Percentiles rank a stretch among this genome's conserved stretches.
phyloP scores from a whole-genome alignment of 1,140 invertebrate species.

The Nymphalis io region DNA sequence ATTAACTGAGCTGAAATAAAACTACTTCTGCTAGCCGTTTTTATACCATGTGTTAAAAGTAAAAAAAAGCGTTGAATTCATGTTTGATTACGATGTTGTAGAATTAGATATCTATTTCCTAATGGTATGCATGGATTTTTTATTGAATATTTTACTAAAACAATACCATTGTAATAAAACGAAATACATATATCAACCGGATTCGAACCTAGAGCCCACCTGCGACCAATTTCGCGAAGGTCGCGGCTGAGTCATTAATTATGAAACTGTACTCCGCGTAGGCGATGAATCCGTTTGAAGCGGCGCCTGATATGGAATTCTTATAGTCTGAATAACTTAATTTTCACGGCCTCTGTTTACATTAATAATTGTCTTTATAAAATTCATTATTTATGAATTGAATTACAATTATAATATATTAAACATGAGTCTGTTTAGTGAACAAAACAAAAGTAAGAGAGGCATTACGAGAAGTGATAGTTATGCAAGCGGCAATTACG shows the following conservation, averaged over 20 bases:
- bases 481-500: constrained; percentile 8
- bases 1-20: neutral
- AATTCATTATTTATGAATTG: too few species aligned
- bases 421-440: neutral
- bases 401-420: constrained; percentile 2
- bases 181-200: neutral
- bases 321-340: neutral
- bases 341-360: too few species aligned
- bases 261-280: constrained; percentile 30
- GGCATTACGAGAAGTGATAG: neutral
- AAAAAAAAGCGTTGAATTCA: neutral
- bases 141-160: neutral
- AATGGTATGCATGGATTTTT: too few species aligned
- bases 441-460: constrained; percentile 3
- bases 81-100: too few species aligned
- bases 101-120: too few species aligned
- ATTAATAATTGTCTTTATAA: too few species aligned
- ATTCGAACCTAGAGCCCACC: constrained; percentile 12
- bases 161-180: neutral
- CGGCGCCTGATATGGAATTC: constrained; percentile 19
- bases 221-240: constrained; percentile 12
- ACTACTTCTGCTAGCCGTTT: neutral
- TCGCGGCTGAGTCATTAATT: constrained; percentile 35
- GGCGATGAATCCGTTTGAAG: constrained; percentile 31
- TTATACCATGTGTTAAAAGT: neutral